Evolutionary conservation across 2,888 invertebrate species (phyloP).

Genomic region (Diaperis boleti): DNA sequence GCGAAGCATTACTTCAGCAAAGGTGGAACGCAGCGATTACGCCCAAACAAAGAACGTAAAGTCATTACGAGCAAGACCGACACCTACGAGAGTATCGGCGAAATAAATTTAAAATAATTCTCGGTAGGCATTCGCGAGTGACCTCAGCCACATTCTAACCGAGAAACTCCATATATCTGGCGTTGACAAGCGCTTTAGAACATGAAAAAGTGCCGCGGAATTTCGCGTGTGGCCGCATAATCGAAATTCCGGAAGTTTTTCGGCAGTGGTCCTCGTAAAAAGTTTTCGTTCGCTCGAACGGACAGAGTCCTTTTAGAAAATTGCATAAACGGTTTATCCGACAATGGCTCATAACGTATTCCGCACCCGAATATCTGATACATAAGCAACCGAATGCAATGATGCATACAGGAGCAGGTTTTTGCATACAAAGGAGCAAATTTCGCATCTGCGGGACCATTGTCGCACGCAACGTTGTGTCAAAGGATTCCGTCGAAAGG

Average conservation of each 20-base stretch:
- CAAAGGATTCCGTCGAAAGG: conserved; percentile 42
- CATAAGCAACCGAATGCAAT: conserved; percentile 42
- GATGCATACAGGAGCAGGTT: conserved; percentile 41
- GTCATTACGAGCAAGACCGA: conserved; percentile 45
- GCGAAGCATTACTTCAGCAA: too few relatives aligned
- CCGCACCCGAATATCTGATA: conserved; percentile 40
- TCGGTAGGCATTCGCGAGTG: conserved; percentile 34
- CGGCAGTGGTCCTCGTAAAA: conserved; percentile 7
- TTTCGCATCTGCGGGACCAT: conserved; percentile 41
- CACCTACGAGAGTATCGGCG: conserved; percentile 49
- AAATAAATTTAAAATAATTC: conserved; percentile 42
- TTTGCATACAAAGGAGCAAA: conserved; percentile 43
- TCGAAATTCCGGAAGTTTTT: conserved; percentile 20
- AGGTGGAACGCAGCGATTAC: conserved; percentile 16
- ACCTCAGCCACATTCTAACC: conserved; percentile 38
- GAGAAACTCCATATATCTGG: conserved; percentile 32
- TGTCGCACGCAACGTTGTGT: conserved; percentile 41
- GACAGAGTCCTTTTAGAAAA: conserved; percentile 23
- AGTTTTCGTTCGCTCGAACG: conserved; percentile 15
- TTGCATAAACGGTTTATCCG: conserved; percentile 38
- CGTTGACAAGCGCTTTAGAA: conserved; percentile 33
- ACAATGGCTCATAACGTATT: conserved; percentile 43
- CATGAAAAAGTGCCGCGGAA: conserved; percentile 34
- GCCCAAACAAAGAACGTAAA: conserved; percentile 25
- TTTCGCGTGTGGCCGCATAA: conserved; percentile 31